phyloP scores from a whole-genome alignment of 92 coral and sea anemone genomes.

The Metridium senile region DNA sequence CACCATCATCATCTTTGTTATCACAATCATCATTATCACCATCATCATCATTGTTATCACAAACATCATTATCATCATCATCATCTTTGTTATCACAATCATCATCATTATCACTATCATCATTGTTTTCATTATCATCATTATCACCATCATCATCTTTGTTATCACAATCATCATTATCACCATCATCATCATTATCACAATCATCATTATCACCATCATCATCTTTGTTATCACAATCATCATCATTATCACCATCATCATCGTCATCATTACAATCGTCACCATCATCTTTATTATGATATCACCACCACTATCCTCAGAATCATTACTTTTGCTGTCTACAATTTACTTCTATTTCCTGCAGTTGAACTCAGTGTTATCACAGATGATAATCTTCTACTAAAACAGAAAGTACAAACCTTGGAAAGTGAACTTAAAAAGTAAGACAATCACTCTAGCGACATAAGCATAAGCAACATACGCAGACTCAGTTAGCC shows the following conservation, averaged over 20 bases:
- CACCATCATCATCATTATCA: neutral
- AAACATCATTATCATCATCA: neutral
- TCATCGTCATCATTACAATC: neutral
- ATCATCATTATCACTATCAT: neutral
- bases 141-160: neutral
- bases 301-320: too few species aligned
- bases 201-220: neutral
- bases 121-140: neutral
- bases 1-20: neutral
- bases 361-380: conserved; percentile 84
- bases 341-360: conserved; percentile 1
- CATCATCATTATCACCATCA: neutral
- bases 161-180: neutral
- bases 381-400: conserved; percentile 77
- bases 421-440: conserved; percentile 94
- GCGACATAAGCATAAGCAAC: too few species aligned
- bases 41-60: neutral
- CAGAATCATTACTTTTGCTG: neutral
- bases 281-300: neutral
- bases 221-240: neutral
- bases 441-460: conserved; percentile 81
- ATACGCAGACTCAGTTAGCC: too few species aligned
- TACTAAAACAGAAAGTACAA: conserved; percentile 83
- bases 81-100: neutral
- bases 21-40: neutral